Base-by-base conservation (phyloP, 35 echinoderm and acorn worm species). In the Apostichopus californicus region DNA sequence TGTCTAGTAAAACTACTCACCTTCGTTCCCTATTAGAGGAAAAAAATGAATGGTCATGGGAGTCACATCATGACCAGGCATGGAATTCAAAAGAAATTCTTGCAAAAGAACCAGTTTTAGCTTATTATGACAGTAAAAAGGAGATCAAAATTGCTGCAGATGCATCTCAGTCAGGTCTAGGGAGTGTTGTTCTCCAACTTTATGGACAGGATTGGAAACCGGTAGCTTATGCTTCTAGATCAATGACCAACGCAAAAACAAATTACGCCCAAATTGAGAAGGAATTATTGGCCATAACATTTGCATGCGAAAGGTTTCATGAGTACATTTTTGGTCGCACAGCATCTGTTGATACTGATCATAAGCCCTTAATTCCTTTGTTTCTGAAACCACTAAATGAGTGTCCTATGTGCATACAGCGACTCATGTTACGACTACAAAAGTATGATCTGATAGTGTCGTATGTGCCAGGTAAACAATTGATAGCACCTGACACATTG, bases 251-350 rank as follows among this genome's bases (percentile, higher is more conserved):
- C 6, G 83, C 90, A 13, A 24, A 95, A 56, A 71, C 5, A 14
- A 61, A 66, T 5, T 92, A 95, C 83, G 86, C 90, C 2, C 90
- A 90, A 70, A 95, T 95, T 23, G 90, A 94, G 56, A 94, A 94
- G 56, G 83, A 95, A 34, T 89, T 77, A 21, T 14, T 92, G 17
- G 55, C 1, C 73, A 73, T 13, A 15, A 78, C 90, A 91, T 91
- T 25, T 66, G 46, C 72, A n/a, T 92, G 90, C 90, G 77, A 89
- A 65, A 5, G 85, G 20, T 95, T 95, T 77, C 94, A 92, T 56
- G 86, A 95, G 85, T 87, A 79, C 55, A 66, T 95, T 9, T 95
- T 88, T 83, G 86, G 94, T 5, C 55, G 80, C 18, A 89, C 84
- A 10, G 52, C 80, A 54, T 14, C 65, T 24, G 94, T 83, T 22